Percentiles rank a stretch among this genome's conserved stretches.
phyloP scores from a whole-genome alignment of 2,888 invertebrate species.

The Sipha maydis region DNA sequence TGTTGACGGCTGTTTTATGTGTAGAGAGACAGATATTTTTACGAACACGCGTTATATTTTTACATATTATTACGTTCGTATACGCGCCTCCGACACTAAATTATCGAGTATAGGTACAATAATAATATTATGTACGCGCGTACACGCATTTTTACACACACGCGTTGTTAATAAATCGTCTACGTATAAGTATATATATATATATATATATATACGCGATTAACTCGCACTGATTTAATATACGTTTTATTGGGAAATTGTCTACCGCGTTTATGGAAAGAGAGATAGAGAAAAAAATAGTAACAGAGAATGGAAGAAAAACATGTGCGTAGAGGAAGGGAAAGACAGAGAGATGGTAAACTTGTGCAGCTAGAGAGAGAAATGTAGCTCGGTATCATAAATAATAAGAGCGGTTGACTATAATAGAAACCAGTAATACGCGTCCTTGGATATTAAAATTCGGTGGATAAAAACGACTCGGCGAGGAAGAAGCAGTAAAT shows the following conservation, averaged over 20 bases:
- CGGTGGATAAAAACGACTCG: conserved; percentile 40
- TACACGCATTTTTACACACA: not conserved
- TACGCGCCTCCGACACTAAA: no score
- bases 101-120: no score
- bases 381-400: conserved; percentile 32
- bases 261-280: not conserved
- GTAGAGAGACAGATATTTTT: no score
- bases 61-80: no score
- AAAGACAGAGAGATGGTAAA: not conserved
- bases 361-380: no score
- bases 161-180: no score
- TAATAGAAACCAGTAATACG: conserved; percentile 56
- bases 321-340: not conserved
- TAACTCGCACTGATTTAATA: not conserved
- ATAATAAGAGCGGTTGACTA: conserved; percentile 44
- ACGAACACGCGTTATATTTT: no score
- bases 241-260: conserved; percentile 12
- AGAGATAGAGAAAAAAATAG: not conserved
- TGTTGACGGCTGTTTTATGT: no score
- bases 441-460: conserved; percentile 58
- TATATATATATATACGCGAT: not conserved
- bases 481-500: conserved; percentile 30
- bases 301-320: not conserved
- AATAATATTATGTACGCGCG: not conserved
- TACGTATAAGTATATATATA: not conserved